Evolutionary conservation across 2,797 vertebrate genomes (phyloP), one percentile per base, ranked within the genome.

Genomic region (Poeciliopsis infans): DNA sequence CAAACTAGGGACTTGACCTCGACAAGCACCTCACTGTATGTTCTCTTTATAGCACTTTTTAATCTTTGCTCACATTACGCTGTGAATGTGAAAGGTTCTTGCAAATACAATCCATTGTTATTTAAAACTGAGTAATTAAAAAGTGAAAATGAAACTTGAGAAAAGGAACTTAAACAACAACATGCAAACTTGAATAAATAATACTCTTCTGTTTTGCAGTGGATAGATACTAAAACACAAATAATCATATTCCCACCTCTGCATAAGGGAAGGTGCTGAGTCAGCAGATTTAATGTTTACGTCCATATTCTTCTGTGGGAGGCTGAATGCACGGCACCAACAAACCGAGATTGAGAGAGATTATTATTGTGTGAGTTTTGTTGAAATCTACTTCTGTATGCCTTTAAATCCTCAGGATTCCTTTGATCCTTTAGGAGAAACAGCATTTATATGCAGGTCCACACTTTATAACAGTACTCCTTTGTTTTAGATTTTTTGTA

Each of bases 241-340:
- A 43, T n/a, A 69, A 69, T 16, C 11, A 45, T n/a, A 45, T 69
- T 43, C 25, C 23, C 11, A 69, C 66, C 11, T 28, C 66, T 69
- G 66, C 20, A 43, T 43, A 25, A 41, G 23, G 0, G 41, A 25
- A 69, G 39, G 36, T 69, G 20, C 66, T 41, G 39, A 39, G 43
- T 69, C 39, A 69, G 66, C 39, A 43, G 66, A 43, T 69, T 41
- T 43, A 69, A 69, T 43, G 39, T 69, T 69, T 69, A 69, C 10
- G 0, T 39, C 20, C 36, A 25, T 43, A 43, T 69, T 69, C 20
- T 25, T 11, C 39, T 69, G 36, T 43, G 36, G 39, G 36, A n/a
- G 10, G 36, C 10, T 69, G 66, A 69, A 41, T 69, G 20, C 39
- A 69, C 2, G 8, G 20, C 36, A 41, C 64, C 39, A 41, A 41